Conservation (phyloP, 2,797 vertebrate genomes). For the Brachyalestes nurse region DNA sequence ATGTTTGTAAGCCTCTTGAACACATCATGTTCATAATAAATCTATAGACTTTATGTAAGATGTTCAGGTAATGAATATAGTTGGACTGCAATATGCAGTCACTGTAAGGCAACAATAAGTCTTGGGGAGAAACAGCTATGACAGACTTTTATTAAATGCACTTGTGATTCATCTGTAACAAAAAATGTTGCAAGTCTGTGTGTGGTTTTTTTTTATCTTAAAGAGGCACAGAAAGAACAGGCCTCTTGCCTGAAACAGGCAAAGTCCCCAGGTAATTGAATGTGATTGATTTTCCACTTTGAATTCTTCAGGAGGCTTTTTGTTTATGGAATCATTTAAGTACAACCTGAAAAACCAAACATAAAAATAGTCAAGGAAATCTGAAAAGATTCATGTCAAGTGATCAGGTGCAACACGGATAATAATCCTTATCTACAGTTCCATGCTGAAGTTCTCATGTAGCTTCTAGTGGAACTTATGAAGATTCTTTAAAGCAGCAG, state of each 20-base stretch:
- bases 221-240: conserved; percentile 12
- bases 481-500: no score
- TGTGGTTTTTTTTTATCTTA: not conserved
- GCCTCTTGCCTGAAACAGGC: conserved; percentile 6
- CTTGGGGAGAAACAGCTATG: not conserved
- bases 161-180: not conserved
- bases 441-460: no score
- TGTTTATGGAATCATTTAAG: not conserved
- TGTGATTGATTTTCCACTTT: not conserved
- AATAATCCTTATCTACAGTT: no score
- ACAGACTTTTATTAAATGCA: conserved; percentile 24
- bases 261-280: conserved; percentile 19
- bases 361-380: no score
- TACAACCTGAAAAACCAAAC: no score
- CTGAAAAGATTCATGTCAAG: no score
- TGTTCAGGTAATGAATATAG: conserved; percentile 20
- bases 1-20: conserved; percentile 23
- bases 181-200: not conserved
- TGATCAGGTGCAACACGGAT: no score
- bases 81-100: conserved; percentile 12
- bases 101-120: conserved; percentile 23
- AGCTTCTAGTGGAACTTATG: no score
- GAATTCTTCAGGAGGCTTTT: not conserved
- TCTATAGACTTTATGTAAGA: conserved; percentile 8
- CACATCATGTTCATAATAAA: not conserved